These are phyloP conservation scores for Piprites chloris DNA, from an alignment of 2,113 vertebrate genomes.

Conservation along the genomic window DNA sequence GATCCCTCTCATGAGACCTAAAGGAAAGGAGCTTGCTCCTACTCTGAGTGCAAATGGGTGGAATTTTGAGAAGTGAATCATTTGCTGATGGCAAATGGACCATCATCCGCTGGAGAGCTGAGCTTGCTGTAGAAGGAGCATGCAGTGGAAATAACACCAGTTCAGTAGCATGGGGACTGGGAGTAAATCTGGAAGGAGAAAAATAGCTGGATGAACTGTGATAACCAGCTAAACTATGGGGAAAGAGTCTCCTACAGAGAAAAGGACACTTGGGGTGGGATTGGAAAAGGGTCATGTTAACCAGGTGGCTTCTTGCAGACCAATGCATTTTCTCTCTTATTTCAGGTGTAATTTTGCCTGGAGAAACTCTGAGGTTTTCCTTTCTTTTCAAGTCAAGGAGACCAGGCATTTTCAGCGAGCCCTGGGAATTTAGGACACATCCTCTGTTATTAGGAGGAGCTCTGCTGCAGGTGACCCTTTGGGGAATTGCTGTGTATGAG, in stretches of 20 bases:
- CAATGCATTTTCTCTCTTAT: not conserved
- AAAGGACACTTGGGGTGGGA: not conserved
- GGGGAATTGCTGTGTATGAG: slow-evolving; percentile 80
- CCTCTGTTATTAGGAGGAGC: slow-evolving; percentile 87
- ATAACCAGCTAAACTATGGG: not conserved
- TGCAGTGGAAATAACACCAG: not conserved
- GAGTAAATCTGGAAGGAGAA: not conserved
- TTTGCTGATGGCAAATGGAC: not conserved
- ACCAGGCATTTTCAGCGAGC: slow-evolving; percentile 82
- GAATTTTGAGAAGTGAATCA: not conserved
- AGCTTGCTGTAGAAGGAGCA: not conserved
- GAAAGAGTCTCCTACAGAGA: not conserved
- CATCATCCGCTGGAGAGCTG: not conserved
- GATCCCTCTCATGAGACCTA: not conserved
- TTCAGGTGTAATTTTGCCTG: slow-evolving; percentile 85
- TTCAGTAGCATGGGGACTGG: not conserved
- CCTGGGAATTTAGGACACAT: slow-evolving; percentile 88
- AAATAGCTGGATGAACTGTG: not conserved
- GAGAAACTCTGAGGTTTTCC: slow-evolving; percentile 72
- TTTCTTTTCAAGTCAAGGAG: slow-evolving; percentile 84
- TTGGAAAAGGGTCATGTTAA: not conserved
- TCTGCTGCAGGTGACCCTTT: slow-evolving; percentile 82
- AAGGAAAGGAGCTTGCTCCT: not conserved
- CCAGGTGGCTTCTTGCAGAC: not conserved
- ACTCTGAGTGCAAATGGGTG: not conserved